Base-by-base conservation (phyloP, 2,888 invertebrate species). In the Cerceris ruficornis region DNA sequence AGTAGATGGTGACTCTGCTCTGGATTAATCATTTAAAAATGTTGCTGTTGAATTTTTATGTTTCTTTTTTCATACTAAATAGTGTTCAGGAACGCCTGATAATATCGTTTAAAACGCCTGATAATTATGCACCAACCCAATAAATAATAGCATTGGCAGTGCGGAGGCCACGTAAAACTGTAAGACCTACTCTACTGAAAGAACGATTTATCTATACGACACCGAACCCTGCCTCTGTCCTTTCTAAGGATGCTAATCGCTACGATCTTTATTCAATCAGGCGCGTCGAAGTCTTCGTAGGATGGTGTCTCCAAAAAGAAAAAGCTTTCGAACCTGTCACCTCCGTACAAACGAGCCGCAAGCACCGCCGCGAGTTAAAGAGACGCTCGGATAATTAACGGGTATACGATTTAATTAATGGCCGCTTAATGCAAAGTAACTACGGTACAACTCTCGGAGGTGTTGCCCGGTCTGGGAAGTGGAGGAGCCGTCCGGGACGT, bases 381-480 rank as follows among this genome's bases (percentile, higher is more conserved):
- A 85, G 78, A 69, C 78, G 76, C 81, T 80, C 28, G 54, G 77
- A 84, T 87, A 90, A 89, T 90, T 88, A 89, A 87, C 85, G 81
- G 80, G 75, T 84, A 81, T 79, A 78, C 74, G 84, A 86, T 84
- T 85, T 90, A 90, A 90, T 90, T 90, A 90, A 90, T 87, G 88
- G 87, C 75, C 81, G 84, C 85, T 90, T 90, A 88, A 90, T 87
- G 88, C 83, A 87, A 87, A 89, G 86, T 89, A 87, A 90, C 88
- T 87, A 86, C 79, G 80, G 84, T 78, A 77, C 80, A 83, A 81
- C 74, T 79, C 75, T 77, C 67, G 72, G 67, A 87, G 81, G 81
- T 82, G 84, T 84, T 74, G 81, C 78, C 75, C 62, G 77, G 28
- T 28, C 28, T 74, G 74, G 69, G 55, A 77, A 74, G 71, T 49